Conservation (phyloP, 1,140 invertebrate species). For the Diuraphis noxia region DNA sequence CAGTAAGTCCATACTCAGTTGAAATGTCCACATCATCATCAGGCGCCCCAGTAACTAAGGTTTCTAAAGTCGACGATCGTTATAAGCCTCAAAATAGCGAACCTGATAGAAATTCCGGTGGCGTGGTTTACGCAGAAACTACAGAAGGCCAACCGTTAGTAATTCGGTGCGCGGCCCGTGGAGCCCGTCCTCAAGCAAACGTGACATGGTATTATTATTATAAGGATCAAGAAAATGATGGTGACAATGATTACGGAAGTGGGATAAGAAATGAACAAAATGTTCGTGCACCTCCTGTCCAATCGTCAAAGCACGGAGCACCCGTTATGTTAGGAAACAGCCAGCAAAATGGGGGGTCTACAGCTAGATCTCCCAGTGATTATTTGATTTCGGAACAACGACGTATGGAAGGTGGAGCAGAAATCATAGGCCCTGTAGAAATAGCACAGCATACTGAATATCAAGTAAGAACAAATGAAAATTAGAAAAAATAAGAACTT, state of each 20-base stretch:
- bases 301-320: conserved; percentile 9
- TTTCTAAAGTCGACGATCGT: conserved; percentile 26
- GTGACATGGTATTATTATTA: conserved; percentile 72
- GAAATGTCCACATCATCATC: conserved; percentile 31
- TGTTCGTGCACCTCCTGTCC: neutral
- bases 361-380: conserved; percentile 16
- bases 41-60: neutral
- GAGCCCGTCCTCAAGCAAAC: conserved; percentile 78
- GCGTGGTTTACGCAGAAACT: neutral
- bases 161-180: conserved; percentile 74
- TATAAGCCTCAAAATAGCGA: neutral
- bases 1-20: conserved; percentile 34
- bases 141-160: conserved; percentile 58
- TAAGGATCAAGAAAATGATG: conserved; percentile 6
- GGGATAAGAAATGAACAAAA: neutral
- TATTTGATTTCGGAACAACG: conserved; percentile 39
- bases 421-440: conserved; percentile 29
- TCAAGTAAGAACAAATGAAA: conserved; percentile 54
- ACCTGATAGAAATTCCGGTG: neutral
- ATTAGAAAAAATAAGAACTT: neutral
- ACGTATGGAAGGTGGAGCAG: conserved; percentile 17
- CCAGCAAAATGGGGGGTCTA: neutral
- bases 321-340: conserved; percentile 35
- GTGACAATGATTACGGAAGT: neutral
- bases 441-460: conserved; percentile 45